phyloP scores from a whole-genome alignment of 2,797 vertebrate species.

The Falco berigora region DNA sequence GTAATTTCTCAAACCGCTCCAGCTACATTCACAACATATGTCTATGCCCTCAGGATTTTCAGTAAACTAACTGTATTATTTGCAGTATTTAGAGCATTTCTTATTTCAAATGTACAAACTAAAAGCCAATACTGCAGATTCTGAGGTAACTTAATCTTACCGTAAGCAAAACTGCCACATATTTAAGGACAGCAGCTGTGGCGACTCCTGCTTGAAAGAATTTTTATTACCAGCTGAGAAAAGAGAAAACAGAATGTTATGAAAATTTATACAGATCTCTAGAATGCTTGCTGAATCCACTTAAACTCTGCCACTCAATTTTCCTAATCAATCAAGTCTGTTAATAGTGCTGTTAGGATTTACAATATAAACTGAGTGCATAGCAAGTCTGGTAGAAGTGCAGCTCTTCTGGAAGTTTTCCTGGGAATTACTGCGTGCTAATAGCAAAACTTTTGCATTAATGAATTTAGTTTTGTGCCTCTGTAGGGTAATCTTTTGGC shows the following conservation, averaged over 20 bases:
- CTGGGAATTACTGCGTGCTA: background rate
- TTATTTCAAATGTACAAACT: background rate
- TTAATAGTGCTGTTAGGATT: background rate
- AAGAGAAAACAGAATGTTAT: constrained; percentile 17
- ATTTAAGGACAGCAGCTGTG: constrained; percentile 21
- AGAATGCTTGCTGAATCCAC: background rate
- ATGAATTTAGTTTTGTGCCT: background rate
- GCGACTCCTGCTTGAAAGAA: background rate
- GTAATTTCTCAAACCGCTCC: background rate
- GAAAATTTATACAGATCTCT: constrained; percentile 21
- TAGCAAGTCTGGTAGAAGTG: background rate
- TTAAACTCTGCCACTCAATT: constrained; percentile 18
- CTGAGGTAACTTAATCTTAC: background rate
- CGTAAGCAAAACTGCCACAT: constrained; percentile 24
- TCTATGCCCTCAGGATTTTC: background rate
- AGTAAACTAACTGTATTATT: background rate
- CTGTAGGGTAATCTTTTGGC: background rate
- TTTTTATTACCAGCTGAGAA: background rate
- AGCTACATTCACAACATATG: background rate
- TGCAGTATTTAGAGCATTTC: background rate
- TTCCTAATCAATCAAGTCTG: constrained; percentile 11
- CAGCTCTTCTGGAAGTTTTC: background rate
- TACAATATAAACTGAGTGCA: background rate
- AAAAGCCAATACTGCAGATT: constrained; percentile 10
- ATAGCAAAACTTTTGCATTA: background rate